Evolutionary conservation across 2,113 vertebrate genomes (phyloP), one percentile per base, ranked within the genome.

Genomic region (Centropus unirufus): DNA sequence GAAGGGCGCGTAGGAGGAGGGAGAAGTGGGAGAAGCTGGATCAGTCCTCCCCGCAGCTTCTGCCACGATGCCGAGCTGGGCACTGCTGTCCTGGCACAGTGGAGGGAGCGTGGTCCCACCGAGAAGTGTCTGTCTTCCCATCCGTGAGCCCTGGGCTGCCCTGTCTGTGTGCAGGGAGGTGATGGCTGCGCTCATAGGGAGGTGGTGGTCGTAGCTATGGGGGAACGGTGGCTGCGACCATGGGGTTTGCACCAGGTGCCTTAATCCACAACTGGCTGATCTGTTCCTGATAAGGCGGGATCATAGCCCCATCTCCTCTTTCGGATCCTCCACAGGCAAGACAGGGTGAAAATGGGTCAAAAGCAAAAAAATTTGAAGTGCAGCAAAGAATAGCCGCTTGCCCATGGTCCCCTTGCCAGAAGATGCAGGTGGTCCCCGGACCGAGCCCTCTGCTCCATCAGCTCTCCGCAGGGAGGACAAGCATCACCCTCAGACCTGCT

Each of bases 31-130:
- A 84, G 64, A 58, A 89, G 47, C 27, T 59, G 82, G n/a, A 82
- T 34, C 47, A 19, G 6, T 24, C 26, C 61, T 59, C 9, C 40
- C n/a, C 5, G 1, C 49, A 79, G 64, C 40, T 77, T 8, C 69
- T 83, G 72, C 72, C 2, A 4, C 0, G 2, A 23, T 44, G 49
- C n/a, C 1, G 8, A 72, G 5, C 11, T 3, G 1, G 51, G 26
- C n/a, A 10, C 16, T 1, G 3, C 39, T 72, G 70, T n/a, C 75
- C 79, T 3, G 1, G 51, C 11, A 5, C 0, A 0, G 52, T 14
- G 42, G 22, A 40, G 42, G 10, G 58, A 76, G 4, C 0, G 0
- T 39, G 82, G 29, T 47, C 16, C 32, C 74, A 49, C n/a, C 2
- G 0, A 2, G 2, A 39, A 32, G 4, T 1, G 30, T 26, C 51